Evolutionary conservation across 92 coral and sea anemone species (phyloP).

Genomic region (Epizoanthus scotinus): DNA sequence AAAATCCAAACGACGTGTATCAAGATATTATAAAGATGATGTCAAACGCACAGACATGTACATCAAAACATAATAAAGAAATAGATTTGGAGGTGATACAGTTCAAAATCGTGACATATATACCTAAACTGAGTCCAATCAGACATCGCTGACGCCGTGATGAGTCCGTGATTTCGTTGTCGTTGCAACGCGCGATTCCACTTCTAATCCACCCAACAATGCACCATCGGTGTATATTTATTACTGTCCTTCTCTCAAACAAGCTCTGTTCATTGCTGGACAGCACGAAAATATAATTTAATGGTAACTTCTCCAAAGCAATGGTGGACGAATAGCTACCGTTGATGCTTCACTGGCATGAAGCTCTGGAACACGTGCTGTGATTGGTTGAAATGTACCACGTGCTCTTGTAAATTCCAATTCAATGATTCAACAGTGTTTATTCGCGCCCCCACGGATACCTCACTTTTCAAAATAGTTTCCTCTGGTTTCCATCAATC

Average conservation of each 20-base stretch:
- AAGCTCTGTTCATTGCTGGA: neutral
- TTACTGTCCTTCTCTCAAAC: neutral
- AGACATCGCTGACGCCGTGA: neutral
- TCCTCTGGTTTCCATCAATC: no score
- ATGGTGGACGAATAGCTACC: neutral
- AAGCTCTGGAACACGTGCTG: constrained; percentile 3
- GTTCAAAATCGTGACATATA: neutral
- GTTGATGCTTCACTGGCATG: neutral
- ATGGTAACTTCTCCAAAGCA: neutral
- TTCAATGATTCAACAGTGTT: constrained; percentile 4
- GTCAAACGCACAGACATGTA: no score
- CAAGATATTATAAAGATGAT: no score
- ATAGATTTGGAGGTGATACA: no score
- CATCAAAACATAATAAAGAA: no score
- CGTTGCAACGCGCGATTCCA: neutral
- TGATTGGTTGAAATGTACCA: constrained; percentile 19
- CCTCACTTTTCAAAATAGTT: no score
- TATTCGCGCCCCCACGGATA: neutral
- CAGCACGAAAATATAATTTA: neutral
- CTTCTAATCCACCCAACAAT: neutral
- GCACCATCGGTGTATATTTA: neutral
- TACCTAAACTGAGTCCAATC: neutral
- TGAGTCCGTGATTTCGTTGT: neutral
- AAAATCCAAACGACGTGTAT: no score
- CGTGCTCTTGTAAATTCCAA: constrained; percentile 21